Percentiles rank a stretch among this genome's conserved stretches.
Conservation (phyloP, 2,113 vertebrate genomes). For the Spilogale gracilis region DNA sequence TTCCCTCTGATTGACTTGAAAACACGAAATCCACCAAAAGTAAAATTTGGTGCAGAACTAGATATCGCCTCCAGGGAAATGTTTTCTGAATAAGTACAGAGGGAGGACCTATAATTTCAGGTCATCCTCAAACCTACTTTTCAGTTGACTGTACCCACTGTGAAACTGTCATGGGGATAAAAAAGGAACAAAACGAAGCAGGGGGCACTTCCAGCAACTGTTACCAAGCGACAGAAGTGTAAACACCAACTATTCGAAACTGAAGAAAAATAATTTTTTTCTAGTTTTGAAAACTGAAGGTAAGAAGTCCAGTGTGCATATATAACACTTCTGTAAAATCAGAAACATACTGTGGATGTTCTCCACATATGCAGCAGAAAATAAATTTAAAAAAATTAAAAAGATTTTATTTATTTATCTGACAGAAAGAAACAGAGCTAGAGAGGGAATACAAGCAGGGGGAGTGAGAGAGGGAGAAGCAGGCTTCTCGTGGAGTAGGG, state of each 20-base stretch:
- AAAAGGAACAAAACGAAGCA: background rate
- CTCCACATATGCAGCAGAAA: background rate
- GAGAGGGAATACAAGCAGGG: no score
- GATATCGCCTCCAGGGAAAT: background rate
- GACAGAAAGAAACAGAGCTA: no score
- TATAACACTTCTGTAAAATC: background rate
- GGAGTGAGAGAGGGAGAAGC: no score
- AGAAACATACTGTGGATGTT: background rate
- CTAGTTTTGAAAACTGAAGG: background rate
- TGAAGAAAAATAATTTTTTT: background rate
- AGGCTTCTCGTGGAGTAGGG: no score
- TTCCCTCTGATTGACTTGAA: background rate
- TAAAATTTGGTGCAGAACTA: background rate
- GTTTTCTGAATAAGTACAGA: background rate
- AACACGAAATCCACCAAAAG: background rate
- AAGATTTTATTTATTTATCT: no score
- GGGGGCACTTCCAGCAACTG: no score
- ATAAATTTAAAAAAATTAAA: background rate
- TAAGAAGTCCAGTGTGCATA: background rate
- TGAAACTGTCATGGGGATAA: background rate
- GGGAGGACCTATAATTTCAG: accelerated
- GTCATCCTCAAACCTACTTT: background rate
- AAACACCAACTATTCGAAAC: background rate
- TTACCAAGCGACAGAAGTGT: background rate
- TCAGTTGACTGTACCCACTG: background rate